These are phyloP conservation scores for Holacanthus passer DNA, from an alignment of 2,113 vertebrate genomes.

Conservation along the genomic window DNA sequence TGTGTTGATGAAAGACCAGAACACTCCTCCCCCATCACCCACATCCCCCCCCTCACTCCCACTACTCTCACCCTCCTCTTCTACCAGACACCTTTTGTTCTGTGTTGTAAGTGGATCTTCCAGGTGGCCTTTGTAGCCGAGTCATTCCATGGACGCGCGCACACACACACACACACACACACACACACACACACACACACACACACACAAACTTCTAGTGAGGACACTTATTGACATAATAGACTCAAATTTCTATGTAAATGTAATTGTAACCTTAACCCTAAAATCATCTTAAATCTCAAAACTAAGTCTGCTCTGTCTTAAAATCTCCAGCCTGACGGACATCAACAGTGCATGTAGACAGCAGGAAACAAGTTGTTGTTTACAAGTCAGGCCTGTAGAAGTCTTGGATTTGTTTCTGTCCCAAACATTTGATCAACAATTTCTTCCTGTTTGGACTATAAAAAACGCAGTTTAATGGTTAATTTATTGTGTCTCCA, in stretches of 20 bases:
- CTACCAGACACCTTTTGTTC: slow-evolving; percentile 73
- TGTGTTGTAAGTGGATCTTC: slow-evolving; percentile 89
- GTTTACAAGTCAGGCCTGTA: too few relatives aligned
- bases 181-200: slow-evolving; percentile 36
- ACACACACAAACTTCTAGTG: slow-evolving; percentile 30
- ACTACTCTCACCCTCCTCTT: slow-evolving; percentile 49
- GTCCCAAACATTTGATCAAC: too few relatives aligned
- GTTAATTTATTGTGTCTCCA: too few relatives aligned
- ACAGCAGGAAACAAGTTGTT: too few relatives aligned
- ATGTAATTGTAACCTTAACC: neutral
- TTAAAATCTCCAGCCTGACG: too few relatives aligned
- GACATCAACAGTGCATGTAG: too few relatives aligned
- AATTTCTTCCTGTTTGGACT: too few relatives aligned
- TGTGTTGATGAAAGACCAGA: slow-evolving; percentile 76
- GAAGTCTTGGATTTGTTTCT: too few relatives aligned
- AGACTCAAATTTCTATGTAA: neutral
- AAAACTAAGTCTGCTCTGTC: too few relatives aligned
- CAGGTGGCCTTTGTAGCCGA: slow-evolving; percentile 66
- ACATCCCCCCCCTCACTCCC: slow-evolving; percentile 50
- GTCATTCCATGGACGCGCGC: slow-evolving; percentile 38
- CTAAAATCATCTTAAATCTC: neutral
- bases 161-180: slow-evolving; percentile 36
- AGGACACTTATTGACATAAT: slow-evolving; percentile 4
- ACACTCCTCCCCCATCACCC: slow-evolving; percentile 44
- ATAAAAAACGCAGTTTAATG: too few relatives aligned